phyloP scores from a whole-genome alignment of 2,113 vertebrate species.

The Ophiodon elongatus region DNA sequence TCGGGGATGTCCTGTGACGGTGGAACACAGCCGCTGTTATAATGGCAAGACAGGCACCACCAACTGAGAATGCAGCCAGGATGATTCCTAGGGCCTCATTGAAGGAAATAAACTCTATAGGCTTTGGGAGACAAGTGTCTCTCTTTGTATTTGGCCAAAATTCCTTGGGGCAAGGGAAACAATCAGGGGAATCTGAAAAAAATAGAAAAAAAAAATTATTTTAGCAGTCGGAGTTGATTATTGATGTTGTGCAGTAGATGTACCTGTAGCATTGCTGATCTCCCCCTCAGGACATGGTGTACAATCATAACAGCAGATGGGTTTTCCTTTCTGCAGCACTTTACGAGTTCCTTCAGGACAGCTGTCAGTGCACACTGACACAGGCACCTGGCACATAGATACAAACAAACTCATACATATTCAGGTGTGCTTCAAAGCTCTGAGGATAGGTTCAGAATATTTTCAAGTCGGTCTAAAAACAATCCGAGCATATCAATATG shows the following conservation, averaged over 20 bases:
- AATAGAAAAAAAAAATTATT: conserved; percentile 11
- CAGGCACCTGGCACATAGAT: background rate
- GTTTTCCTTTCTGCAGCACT: conserved; percentile 74
- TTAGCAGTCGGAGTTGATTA: too few species aligned
- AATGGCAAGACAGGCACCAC: conserved; percentile 67
- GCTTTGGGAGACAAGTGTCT: conserved; percentile 72
- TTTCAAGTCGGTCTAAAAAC: too few species aligned
- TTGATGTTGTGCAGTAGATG: background rate
- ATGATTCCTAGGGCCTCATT: conserved; percentile 71
- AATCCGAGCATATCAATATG: too few species aligned
- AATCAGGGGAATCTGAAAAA: conserved; percentile 75
- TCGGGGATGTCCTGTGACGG: conserved; percentile 69
- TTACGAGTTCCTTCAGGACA: conserved; percentile 78
- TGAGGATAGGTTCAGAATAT: too few species aligned
- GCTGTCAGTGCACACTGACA: conserved; percentile 77
- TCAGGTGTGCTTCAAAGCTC: background rate
- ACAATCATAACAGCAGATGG: conserved; percentile 80
- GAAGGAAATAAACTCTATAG: conserved; percentile 79
- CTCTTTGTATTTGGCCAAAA: conserved; percentile 10
- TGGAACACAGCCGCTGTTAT: conserved; percentile 69
- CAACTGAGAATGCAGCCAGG: conserved; percentile 50
- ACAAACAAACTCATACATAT: background rate
- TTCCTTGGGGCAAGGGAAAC: conserved; percentile 21
- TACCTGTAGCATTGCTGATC: conserved; percentile 82
- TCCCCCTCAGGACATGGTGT: conserved; percentile 80